Percentiles rank a stretch among this genome's conserved stretches.
These are phyloP conservation scores for Amiota communis DNA, from an alignment of 2,888 invertebrate genomes.

Conservation along the genomic window DNA sequence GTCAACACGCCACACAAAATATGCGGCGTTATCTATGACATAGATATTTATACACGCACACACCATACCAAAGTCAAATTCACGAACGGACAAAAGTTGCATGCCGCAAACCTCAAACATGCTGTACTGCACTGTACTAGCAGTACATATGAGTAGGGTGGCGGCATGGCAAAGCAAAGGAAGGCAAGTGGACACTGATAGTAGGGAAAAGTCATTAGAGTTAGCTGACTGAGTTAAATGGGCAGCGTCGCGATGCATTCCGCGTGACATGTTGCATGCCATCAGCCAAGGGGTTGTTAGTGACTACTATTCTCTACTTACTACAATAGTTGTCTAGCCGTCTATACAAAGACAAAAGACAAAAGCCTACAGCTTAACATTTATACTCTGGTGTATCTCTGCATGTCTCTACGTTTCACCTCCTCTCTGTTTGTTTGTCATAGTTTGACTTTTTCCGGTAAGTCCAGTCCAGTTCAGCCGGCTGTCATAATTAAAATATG, in stretches of 20 bases:
- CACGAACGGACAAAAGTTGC: not conserved
- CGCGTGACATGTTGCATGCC: conserved; percentile 10
- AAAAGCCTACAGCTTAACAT: too few species aligned
- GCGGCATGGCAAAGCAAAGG: too few species aligned
- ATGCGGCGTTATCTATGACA: too few species aligned
- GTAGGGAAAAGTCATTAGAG: too few species aligned
- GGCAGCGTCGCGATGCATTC: not conserved
- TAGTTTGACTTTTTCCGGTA: conserved; percentile 25
- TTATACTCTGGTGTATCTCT: too few species aligned
- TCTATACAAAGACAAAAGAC: too few species aligned
- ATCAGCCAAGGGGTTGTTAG: conserved; percentile 19
- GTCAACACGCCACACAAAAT: conserved; percentile 47
- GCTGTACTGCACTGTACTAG: too few species aligned
- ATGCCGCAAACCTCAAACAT: too few species aligned
- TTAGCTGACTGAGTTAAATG: conserved; percentile 29
- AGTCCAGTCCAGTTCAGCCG: conserved; percentile 42
- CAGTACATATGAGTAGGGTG: too few species aligned
- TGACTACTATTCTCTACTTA: too few species aligned
- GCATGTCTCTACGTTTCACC: too few species aligned
- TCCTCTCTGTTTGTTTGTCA: not conserved
- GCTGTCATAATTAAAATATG: conserved; percentile 67
- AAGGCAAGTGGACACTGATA: conserved; percentile 12
- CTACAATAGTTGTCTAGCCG: too few species aligned
- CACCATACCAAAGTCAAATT: not conserved
- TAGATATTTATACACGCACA: not conserved